Conservation (phyloP, 92 coral and sea anemone genomes). For the Blastomussa wellsi region DNA sequence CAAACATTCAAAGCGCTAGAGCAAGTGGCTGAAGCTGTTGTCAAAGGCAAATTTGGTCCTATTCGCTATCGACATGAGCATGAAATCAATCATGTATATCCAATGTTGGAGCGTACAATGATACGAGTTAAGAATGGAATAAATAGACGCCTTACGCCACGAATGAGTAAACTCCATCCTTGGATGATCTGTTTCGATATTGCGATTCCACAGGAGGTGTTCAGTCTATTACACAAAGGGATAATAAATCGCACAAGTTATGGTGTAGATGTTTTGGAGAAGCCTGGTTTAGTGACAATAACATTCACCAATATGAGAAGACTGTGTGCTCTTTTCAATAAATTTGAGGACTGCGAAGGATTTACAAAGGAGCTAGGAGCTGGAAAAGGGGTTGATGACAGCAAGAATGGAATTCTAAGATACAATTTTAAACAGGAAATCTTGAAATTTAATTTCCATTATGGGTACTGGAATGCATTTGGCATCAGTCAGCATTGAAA, state of each 20-base stretch:
- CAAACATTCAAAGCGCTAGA: slow-evolving; percentile 49
- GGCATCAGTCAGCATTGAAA: slow-evolving; percentile 42
- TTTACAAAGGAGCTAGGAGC: slow-evolving; percentile 42
- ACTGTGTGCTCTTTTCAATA: slow-evolving; percentile 38
- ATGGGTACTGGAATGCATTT: slow-evolving; percentile 46
- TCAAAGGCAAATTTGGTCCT: slow-evolving; percentile 57
- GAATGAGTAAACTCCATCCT: slow-evolving; percentile 48
- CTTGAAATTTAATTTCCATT: too few species aligned
- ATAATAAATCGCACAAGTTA: slow-evolving; percentile 46
- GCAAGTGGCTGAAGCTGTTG: slow-evolving; percentile 37
- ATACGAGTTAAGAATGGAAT: slow-evolving; percentile 28
- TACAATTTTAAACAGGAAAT: slow-evolving; percentile 47
- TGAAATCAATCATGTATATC: slow-evolving; percentile 31
- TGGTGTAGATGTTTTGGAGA: slow-evolving; percentile 47
- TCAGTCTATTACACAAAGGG: slow-evolving; percentile 35
- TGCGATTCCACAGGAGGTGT: slow-evolving; percentile 41
- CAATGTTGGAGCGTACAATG: slow-evolving; percentile 42
- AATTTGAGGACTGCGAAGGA: slow-evolving; percentile 43
- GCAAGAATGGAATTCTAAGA: slow-evolving; percentile 42
- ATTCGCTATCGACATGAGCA: slow-evolving; percentile 40
- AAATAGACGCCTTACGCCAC: slow-evolving; percentile 6
- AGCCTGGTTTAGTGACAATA: slow-evolving; percentile 35
- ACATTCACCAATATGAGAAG: slow-evolving; percentile 49
- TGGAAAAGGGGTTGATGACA: slow-evolving; percentile 40
- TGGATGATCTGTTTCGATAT: slow-evolving; percentile 35